A percentile compares a stretch with the other conserved stretches of the same genome.
These are phyloP conservation scores for Alloplasta piceator DNA, from an alignment of 2,888 invertebrate species.

Conservation along the genomic window DNA sequence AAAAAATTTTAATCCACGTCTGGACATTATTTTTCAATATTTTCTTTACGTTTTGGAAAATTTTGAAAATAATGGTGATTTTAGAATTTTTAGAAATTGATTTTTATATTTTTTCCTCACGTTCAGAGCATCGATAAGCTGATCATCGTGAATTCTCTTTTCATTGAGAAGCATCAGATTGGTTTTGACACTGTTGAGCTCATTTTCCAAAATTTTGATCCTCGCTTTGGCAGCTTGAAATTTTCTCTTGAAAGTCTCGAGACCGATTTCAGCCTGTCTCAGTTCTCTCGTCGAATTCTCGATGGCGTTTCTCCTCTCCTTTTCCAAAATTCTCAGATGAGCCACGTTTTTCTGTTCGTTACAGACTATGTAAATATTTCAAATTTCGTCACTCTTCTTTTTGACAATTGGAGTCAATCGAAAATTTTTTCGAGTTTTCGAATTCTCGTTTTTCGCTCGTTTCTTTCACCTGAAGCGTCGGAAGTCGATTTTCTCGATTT, in stretches of 20 bases:
- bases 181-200: slow-evolving; percentile 85
- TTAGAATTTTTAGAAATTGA: too few species aligned
- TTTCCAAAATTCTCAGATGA: slow-evolving; percentile 85
- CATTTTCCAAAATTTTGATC: slow-evolving; percentile 88
- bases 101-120: slow-evolving; percentile 77
- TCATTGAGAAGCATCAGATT: slow-evolving; percentile 87
- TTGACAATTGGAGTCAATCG: slow-evolving; percentile 4
- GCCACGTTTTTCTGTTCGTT: slow-evolving; percentile 67
- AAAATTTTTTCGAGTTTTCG: slow-evolving; percentile 16
- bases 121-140: slow-evolving; percentile 87
- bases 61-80: too few species aligned
- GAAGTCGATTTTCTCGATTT: slow-evolving; percentile 51
- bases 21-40: too few species aligned
- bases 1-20: too few species aligned
- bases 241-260: slow-evolving; percentile 87
- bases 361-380: slow-evolving; percentile 42
- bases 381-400: slow-evolving; percentile 15
- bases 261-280: slow-evolving; percentile 84
- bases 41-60: too few species aligned
- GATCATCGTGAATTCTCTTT: slow-evolving; percentile 87
- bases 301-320: slow-evolving; percentile 85
- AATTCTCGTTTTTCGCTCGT: neutral
- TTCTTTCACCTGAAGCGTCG: slow-evolving; percentile 34
- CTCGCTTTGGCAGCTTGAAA: slow-evolving; percentile 88
- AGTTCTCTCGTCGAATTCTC: slow-evolving; percentile 87